Percentiles rank a stretch among this genome's conserved stretches.
Evolutionary conservation across 2,113 vertebrate species (phyloP).

Genomic region (Cottus gobio): DNA sequence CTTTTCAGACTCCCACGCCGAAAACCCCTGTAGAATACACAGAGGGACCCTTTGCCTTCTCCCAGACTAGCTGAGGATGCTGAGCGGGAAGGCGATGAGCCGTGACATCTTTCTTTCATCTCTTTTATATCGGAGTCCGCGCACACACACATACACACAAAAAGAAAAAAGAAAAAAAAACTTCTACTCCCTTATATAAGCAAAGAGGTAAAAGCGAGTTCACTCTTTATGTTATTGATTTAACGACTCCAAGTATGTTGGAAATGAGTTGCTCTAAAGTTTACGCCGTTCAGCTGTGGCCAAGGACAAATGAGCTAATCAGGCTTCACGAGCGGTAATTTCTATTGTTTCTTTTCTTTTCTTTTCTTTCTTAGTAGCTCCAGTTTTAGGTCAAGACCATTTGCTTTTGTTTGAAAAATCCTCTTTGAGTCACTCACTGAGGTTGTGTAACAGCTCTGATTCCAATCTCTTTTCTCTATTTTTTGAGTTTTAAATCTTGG

Average conservation of each 20-base stretch:
- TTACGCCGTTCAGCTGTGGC: background rate
- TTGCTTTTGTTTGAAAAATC: conserved; percentile 4
- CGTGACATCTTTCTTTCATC: conserved; percentile 62
- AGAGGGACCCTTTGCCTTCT: conserved; percentile 46
- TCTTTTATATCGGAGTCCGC: conserved; percentile 30
- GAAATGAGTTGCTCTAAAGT: conserved; percentile 8
- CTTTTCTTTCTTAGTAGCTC: background rate
- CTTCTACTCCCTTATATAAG: conserved; percentile 22
- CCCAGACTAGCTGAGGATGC: conserved; percentile 32
- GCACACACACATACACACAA: conserved; percentile 17
- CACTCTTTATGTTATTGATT: conserved; percentile 47
- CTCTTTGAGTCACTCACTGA: conserved; percentile 3
- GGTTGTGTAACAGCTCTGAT: conserved; percentile 1
- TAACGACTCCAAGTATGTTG: conserved; percentile 16
- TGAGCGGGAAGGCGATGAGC: conserved; percentile 35
- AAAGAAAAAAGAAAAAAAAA: background rate
- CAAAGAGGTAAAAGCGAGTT: conserved; percentile 45
- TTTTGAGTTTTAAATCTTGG: background rate
- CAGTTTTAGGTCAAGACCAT: conserved; percentile 11
- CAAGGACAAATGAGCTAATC: conserved; percentile 7
- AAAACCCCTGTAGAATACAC: conserved; percentile 38
- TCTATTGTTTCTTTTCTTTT: background rate
- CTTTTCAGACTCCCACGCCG: conserved; percentile 50
- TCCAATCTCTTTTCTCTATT: background rate
- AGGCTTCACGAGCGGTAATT: background rate